Conservation (phyloP, 2,797 vertebrate species). For the Diplodus sargus region DNA sequence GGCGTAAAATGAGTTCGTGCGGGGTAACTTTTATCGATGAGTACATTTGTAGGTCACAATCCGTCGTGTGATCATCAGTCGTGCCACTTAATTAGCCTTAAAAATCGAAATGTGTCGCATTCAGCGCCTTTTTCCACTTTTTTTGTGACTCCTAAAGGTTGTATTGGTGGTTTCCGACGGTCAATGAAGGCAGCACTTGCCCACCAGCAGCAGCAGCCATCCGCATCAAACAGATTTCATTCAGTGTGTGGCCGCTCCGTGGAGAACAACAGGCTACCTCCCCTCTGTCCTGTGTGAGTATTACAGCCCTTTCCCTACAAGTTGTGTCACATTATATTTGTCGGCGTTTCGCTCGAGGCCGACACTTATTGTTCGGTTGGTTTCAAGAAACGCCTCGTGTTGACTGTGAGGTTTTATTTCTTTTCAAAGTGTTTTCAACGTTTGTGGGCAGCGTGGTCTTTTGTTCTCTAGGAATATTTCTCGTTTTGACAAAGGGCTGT, state of each 20-base stretch:
- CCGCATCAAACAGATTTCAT: constrained; percentile 72
- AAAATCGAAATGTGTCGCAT: rapidly evolving
- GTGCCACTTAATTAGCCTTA: rapidly evolving
- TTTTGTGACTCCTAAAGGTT: rapidly evolving
- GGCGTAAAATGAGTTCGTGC: not conserved
- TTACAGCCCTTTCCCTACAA: constrained; percentile 29
- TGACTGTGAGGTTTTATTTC: constrained; percentile 14
- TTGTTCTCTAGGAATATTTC: constrained; percentile 76
- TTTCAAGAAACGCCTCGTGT: not conserved
- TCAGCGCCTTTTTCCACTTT: not conserved
- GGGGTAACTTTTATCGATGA: rapidly evolving
- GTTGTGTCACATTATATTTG: constrained; percentile 16
- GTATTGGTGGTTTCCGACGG: not conserved
- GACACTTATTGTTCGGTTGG: not conserved
- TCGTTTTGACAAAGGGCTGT: constrained; percentile 62
- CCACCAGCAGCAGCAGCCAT: constrained; percentile 54
- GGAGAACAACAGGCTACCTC: constrained; percentile 83
- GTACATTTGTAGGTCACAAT: rapidly evolving
- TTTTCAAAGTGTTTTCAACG: constrained; percentile 61
- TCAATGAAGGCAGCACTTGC: not conserved
- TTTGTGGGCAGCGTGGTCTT: constrained; percentile 75
- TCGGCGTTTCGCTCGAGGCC: not conserved
- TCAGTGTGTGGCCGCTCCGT: constrained; percentile 74
- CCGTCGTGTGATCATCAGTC: not conserved
- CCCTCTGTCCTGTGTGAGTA: constrained; percentile 80